Conservation (phyloP, 2,797 vertebrate species). For the Melanotaenia boesemani region DNA sequence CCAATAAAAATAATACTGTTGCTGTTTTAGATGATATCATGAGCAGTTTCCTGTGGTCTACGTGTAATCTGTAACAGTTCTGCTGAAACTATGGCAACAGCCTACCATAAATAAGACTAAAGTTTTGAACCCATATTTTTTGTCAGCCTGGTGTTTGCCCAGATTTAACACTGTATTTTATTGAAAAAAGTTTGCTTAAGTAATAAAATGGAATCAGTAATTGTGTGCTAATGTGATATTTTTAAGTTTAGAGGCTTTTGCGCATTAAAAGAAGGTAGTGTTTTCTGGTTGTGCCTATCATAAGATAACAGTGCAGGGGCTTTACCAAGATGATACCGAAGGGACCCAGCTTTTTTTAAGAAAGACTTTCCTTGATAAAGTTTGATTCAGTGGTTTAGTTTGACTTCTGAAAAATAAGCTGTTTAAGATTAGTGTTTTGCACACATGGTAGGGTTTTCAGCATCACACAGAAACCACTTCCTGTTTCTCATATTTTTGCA, state of each 20-base stretch:
- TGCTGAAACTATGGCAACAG: slow-evolving; percentile 25
- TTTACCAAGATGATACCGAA: slow-evolving; percentile 3
- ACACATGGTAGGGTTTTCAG: slow-evolving; percentile 67
- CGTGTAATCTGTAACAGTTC: slow-evolving; percentile 2
- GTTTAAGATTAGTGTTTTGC: slow-evolving; percentile 53
- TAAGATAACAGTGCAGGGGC: not conserved
- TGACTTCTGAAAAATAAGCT: slow-evolving; percentile 49
- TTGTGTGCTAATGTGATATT: not conserved
- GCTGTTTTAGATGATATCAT: not conserved
- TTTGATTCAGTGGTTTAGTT: slow-evolving; percentile 33
- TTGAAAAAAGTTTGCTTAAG: not conserved
- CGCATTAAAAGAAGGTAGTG: not conserved
- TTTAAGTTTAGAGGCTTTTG: not conserved
- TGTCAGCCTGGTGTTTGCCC: slow-evolving; percentile 1
- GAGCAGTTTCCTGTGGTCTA: slow-evolving; percentile 7
- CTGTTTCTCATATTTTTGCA: slow-evolving; percentile 80
- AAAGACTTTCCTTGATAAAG: slow-evolving; percentile 13
- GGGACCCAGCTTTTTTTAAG: not conserved
- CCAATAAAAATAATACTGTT: not conserved
- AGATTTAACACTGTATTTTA: not conserved
- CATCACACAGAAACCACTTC: slow-evolving; percentile 79
- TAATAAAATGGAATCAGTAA: not conserved
- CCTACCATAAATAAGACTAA: not conserved
- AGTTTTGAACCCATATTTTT: slow-evolving; percentile 7
- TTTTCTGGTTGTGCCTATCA: not conserved